Evolutionary conservation across 2,888 invertebrate species (phyloP), one percentile per base, ranked within the genome.

Genomic region (Sinelater perroti): DNA sequence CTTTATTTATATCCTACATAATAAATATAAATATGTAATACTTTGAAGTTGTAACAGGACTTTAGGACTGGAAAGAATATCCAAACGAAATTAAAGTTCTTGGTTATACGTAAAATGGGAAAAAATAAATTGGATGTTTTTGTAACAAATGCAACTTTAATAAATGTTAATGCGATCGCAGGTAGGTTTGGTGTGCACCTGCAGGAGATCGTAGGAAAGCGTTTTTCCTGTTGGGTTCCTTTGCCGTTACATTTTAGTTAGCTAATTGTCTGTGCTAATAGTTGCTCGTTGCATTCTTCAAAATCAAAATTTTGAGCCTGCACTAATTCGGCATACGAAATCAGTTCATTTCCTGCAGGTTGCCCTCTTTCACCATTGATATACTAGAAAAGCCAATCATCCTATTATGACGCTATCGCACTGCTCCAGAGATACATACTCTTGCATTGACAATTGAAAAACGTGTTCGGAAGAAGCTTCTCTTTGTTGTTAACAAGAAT

Each of bases 361-460:
- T 66, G 0, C 73, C 73, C 59, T 79, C 79, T 46, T 75, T 76
- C 1, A 78, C 75, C 24, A 75, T 71, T 21, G 73, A 16, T 75
- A 72, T 61, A 81, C 82, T 1, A 81, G 80, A 1, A 83, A 79
- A 2, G 83, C 79, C 56, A 82, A 74, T 85, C 86, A 86, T 16
- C 83, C 83, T 10, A 86, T 78, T 10, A 81, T 82, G 1, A 81
- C 79, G n/a, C 82, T 79, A 44, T 81, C 77, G 67, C 86, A 86
- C 11, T 72, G 74, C 53, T 79, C 67, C 30, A 80, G 70, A 2
- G 82, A 78, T 35, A 76, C 72, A 56, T 82, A 82, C 67, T 84
- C 83, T 52, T 80, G 76, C 0, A 85, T 78, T 8, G 78, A 79
- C 7, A 80, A 78, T 55, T 79, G 11, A 71, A 72, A n/a, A 85